Evolutionary conservation across 1,140 invertebrate genomes (phyloP).

Genomic region (Pseudomyrmex dendroicus): DNA sequence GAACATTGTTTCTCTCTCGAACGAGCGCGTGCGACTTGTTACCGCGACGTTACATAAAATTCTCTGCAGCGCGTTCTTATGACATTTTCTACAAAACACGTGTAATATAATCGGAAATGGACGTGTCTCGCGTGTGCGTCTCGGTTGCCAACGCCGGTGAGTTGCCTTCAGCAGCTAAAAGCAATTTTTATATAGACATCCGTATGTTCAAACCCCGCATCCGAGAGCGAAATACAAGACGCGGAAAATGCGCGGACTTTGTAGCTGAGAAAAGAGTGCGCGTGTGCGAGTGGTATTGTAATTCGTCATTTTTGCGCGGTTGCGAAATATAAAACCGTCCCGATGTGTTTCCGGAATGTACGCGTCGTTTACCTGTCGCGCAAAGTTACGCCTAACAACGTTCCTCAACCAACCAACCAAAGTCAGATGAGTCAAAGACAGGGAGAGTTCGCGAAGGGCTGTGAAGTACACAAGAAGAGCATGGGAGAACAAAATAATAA

Average conservation of each 20-base stretch:
- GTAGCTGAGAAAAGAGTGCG: too few relatives aligned
- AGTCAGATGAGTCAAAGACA: conserved; percentile 7
- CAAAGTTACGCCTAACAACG: conserved; percentile 24
- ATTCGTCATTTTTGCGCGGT: not conserved
- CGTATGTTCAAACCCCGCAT: conserved; percentile 2
- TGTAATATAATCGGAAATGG: conserved; percentile 13
- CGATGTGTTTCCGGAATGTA: too few relatives aligned
- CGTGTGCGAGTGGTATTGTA: too few relatives aligned
- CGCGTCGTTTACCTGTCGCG: not conserved
- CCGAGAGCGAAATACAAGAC: conserved; percentile 6
- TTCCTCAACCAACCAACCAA: not conserved
- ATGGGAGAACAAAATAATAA: too few relatives aligned
- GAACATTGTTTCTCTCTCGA: not conserved
- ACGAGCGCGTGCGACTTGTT: too few relatives aligned
- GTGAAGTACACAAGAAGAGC: not conserved
- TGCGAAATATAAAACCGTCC: too few relatives aligned
- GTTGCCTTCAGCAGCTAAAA: conserved; percentile 24
- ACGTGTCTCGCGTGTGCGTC: conserved; percentile 4
- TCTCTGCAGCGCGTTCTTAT: too few relatives aligned
- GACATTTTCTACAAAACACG: conserved; percentile 8
- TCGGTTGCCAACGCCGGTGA: not conserved
- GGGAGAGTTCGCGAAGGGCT: not conserved
- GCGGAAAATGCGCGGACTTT: too few relatives aligned
- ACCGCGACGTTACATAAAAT: too few relatives aligned
- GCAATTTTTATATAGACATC: conserved; percentile 20